These are phyloP conservation scores for Phenganax subtilis DNA, from an alignment of 92 coral and sea anemone species.

Conservation along the genomic window DNA sequence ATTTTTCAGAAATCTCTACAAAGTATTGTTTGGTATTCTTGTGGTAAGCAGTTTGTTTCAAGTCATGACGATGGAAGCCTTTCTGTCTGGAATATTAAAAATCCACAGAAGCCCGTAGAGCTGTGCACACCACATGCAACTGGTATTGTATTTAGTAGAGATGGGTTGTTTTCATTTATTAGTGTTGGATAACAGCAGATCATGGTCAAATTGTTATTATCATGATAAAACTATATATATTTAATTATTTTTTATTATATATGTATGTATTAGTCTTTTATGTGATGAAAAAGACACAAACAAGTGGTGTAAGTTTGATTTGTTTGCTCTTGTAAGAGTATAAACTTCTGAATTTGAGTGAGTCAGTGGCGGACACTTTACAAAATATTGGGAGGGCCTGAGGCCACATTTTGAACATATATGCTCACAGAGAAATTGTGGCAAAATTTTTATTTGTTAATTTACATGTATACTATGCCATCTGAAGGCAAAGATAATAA, in stretches of 20 bases:
- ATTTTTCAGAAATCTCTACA: constrained; percentile 55
- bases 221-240: background rate
- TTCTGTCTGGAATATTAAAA: constrained; percentile 69
- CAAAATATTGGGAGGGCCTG: too few species aligned
- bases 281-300: too few species aligned
- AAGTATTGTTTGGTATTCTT: constrained; percentile 74
- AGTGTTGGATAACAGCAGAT: too few species aligned
- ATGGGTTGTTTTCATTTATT: background rate
- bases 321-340: background rate
- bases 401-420: too few species aligned
- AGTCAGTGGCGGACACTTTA: too few species aligned
- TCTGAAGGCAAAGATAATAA: too few species aligned
- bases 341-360: background rate
- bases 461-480: too few species aligned
- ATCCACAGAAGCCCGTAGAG: constrained; percentile 67
- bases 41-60: constrained; percentile 94
- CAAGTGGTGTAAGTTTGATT: too few species aligned
- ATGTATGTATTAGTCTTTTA: too few species aligned
- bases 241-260: too few species aligned
- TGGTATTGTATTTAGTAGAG: background rate
- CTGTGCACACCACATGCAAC: constrained; percentile 60
- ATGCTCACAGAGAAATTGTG: too few species aligned
- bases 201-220: background rate
- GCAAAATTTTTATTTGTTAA: too few species aligned
- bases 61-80: constrained; percentile 77